Evolutionary conservation across 2,113 vertebrate species (phyloP), one percentile per base, ranked within the genome.

Genomic region (Carassius carassius): DNA sequence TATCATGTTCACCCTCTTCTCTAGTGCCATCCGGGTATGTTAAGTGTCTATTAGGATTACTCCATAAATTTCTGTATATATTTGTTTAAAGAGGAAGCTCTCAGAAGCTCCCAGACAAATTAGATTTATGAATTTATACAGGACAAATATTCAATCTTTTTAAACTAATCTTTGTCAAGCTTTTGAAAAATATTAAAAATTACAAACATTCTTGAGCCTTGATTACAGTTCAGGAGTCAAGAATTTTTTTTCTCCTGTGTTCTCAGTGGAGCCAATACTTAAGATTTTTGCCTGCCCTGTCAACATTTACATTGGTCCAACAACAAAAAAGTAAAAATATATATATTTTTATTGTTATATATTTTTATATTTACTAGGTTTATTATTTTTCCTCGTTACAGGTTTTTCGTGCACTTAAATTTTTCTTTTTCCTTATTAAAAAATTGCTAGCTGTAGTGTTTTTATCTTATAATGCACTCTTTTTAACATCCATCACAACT

Each of bases 1-100:
- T 69, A 70, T 80, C 81, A 83, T 78, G 67, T 88, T 83, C 78
- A 79, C 10, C 35, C 86, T n/a, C n/a, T 73, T 75, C 75, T 83
- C 85, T 75, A 14, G 9, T 37, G 13, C 51, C 49, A 58, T 56
- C 17, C 58, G 51, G 75, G 54, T 58, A 41, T 62, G 32, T 60
- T 35, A 78, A 60, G 54, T 44, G 7, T 78, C 32, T 78, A 37
- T 78, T 78, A 35, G 17, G 35, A 78, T 60, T 12, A 78, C 21
- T 60, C 32, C 54, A 41, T 78, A 60, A n/a, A 78, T 78, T 12
- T 25, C 41, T 74, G n/a, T 25, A 47, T 73, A 44, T 72, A 41
- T 41, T n/a, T 41, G 69, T 41, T 76, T 76, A 58, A 78, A 78
- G 17, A 58, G 75, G 29, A 78, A 58, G 17, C 72, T 23, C 72